Conservation (phyloP, 2,797 vertebrate genomes). For the Danionella dracula region DNA sequence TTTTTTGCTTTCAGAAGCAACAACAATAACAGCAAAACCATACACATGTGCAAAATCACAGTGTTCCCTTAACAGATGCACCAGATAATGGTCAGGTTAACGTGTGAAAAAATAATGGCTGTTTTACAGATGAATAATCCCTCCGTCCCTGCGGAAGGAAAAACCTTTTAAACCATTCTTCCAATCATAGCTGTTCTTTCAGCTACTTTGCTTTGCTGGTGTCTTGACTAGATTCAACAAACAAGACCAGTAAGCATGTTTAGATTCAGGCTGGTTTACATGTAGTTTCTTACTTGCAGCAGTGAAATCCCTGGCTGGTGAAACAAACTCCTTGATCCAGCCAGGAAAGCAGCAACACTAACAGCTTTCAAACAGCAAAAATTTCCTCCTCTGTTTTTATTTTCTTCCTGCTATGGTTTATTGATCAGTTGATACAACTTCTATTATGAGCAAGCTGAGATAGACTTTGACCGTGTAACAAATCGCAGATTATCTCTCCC, state of each 20-base stretch:
- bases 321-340: no score
- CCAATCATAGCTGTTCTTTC: not conserved
- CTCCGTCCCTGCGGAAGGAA: not conserved
- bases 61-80: not conserved
- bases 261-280: no score
- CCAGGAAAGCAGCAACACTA: no score
- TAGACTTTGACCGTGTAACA: no score
- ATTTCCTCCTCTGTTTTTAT: no score
- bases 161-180: not conserved
- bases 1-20: conserved; percentile 11
- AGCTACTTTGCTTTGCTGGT: not conserved
- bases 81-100: conserved; percentile 16
- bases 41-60: not conserved
- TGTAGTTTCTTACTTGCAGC: no score
- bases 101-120: not conserved
- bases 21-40: conserved; percentile 23
- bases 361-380: no score
- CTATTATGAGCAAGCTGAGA: no score
- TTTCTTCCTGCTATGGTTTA: no score
- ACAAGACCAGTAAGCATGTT: not conserved
- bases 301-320: no score
- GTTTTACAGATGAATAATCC: not conserved
- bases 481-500: no score
- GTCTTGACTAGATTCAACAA: not conserved
- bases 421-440: no score